Evolutionary conservation across 2,888 invertebrate genomes (phyloP).

Genomic region (Zhuqinia jingwanae): DNA sequence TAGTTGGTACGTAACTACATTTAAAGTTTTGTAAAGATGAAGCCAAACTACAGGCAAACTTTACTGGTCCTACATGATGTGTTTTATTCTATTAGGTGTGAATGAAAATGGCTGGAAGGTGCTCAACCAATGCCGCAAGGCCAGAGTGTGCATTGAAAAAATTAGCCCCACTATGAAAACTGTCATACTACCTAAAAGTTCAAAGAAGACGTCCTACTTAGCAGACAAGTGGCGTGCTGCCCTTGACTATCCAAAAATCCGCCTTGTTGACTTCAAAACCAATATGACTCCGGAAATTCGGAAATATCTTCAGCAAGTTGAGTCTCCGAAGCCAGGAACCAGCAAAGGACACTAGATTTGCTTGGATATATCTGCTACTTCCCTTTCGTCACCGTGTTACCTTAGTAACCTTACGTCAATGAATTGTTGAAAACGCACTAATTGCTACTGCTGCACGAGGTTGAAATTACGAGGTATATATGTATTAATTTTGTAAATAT

Average conservation of each 20-base stretch:
- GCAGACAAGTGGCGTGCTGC: background rate
- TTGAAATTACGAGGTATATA: background rate
- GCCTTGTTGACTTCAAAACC: background rate
- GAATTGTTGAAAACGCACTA: too few species aligned
- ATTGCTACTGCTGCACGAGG: too few species aligned
- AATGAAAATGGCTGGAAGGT: constrained; percentile 26
- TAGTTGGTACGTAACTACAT: constrained; percentile 68
- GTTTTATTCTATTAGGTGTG: constrained; percentile 59
- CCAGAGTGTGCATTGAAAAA: background rate
- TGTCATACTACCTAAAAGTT: background rate
- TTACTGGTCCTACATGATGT: too few species aligned
- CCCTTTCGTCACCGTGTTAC: too few species aligned
- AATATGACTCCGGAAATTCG: background rate
- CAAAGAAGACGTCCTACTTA: background rate
- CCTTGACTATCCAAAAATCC: background rate
- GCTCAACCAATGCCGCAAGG: constrained; percentile 43
- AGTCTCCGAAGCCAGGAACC: background rate
- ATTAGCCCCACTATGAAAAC: background rate
- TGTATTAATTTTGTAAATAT: too few species aligned
- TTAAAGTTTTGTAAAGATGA: too few species aligned
- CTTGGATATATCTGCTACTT: background rate
- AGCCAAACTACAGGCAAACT: too few species aligned
- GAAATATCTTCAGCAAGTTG: too few species aligned
- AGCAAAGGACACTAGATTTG: background rate
- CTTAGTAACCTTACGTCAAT: too few species aligned